phyloP scores from a whole-genome alignment of 30 jellyfish, hydroid and myxozoan species.

The Turritopsis rubra region DNA sequence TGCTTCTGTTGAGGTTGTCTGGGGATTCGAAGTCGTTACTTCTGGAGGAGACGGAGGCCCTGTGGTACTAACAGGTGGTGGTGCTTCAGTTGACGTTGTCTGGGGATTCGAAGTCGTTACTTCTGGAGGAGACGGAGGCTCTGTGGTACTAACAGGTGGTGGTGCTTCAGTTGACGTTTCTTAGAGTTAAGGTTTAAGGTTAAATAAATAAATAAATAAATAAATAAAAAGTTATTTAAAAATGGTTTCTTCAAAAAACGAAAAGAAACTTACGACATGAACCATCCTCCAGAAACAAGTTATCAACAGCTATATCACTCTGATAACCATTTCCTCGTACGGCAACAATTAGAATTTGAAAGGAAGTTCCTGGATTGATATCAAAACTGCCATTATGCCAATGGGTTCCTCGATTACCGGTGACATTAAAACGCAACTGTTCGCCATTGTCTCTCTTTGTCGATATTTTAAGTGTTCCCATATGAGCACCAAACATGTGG shows the following conservation, averaged over 20 bases:
- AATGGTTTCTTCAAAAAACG: neutral
- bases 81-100: constrained; percentile 55
- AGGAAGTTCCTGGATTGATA: constrained; percentile 25
- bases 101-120: constrained; percentile 38
- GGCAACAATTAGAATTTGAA: constrained; percentile 52
- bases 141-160: constrained; percentile 21
- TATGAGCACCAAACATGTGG: constrained; percentile 81
- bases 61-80: constrained; percentile 38
- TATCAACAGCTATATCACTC: constrained; percentile 80
- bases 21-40: constrained; percentile 36
- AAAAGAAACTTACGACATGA: constrained; percentile 22
- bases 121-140: constrained; percentile 12
- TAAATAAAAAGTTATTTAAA: neutral
- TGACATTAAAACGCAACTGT: constrained; percentile 45
- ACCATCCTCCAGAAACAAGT: constrained; percentile 60
- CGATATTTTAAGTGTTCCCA: constrained; percentile 53
- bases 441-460: constrained; percentile 26
- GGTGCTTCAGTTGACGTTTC: neutral
- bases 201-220: too few relatives aligned
- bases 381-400: constrained; percentile 64
- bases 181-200: too few relatives aligned
- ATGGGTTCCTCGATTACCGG: constrained; percentile 65
- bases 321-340: constrained; percentile 56
- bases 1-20: constrained; percentile 54
- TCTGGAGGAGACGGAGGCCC: constrained; percentile 8